phyloP scores from a whole-genome alignment of 2,888 invertebrate species.

The Dryococelus australis region DNA sequence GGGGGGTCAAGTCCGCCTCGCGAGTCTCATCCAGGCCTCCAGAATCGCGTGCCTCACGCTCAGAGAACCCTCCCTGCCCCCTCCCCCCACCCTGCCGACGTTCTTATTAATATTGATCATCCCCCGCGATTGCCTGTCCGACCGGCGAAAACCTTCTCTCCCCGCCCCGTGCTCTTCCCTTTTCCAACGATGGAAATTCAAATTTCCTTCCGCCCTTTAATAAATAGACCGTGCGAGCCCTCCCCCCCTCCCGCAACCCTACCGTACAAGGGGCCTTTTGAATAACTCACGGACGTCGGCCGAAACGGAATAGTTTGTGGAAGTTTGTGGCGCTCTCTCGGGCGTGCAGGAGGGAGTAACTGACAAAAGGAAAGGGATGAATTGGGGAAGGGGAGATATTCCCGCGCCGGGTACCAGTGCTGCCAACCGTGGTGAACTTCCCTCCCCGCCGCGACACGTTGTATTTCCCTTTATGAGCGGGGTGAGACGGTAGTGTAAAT shows the following conservation, averaged over 20 bases:
- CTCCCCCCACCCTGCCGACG: background rate
- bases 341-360: background rate
- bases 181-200: background rate
- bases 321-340: background rate
- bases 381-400: background rate
- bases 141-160: background rate
- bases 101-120: conserved; percentile 10
- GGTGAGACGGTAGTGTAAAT: no score
- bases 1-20: no score
- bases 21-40: no score
- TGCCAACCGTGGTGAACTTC: background rate
- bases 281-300: conserved; percentile 16
- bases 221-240: background rate
- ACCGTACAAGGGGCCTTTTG: background rate
- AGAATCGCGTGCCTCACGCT: background rate
- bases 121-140: conserved; percentile 16
- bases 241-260: background rate
- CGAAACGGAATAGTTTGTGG: conserved; percentile 16
- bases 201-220: conserved; percentile 16
- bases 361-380: background rate
- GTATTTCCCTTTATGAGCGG: background rate
- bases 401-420: background rate
- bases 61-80: no score
- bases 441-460: background rate
- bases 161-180: background rate